Conservation (phyloP, 2,797 vertebrate species). For the Pseudomugil gertrudae region DNA sequence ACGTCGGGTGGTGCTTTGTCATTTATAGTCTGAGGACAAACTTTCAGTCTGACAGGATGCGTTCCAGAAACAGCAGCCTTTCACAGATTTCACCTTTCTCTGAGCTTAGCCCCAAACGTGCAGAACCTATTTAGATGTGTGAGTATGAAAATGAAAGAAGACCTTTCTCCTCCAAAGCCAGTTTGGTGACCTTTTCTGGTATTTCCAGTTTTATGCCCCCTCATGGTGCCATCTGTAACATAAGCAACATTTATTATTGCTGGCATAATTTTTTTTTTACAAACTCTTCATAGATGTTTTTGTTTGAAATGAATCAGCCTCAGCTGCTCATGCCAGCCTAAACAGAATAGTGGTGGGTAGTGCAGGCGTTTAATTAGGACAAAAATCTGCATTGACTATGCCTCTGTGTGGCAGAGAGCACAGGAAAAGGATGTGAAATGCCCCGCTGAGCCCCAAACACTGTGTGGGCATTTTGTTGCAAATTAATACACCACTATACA, state of each 20-base stretch:
- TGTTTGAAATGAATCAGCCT: slow-evolving; percentile 55
- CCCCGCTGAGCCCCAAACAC: slow-evolving; percentile 51
- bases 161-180: slow-evolving; percentile 48
- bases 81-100: slow-evolving; percentile 15
- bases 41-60: slow-evolving; percentile 39
- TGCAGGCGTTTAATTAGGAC: slow-evolving; percentile 64
- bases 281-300: slow-evolving; percentile 35
- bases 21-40: slow-evolving; percentile 57
- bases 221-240: slow-evolving; percentile 41
- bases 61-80: slow-evolving; percentile 30
- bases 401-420: slow-evolving; percentile 44
- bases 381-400: slow-evolving; percentile 56
- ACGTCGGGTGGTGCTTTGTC: slow-evolving; percentile 54
- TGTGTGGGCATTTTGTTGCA: slow-evolving; percentile 55
- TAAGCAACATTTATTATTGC: slow-evolving; percentile 28
- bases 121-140: slow-evolving; percentile 32
- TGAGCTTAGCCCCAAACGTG: slow-evolving; percentile 7
- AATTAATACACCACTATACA: slow-evolving; percentile 45
- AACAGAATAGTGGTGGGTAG: slow-evolving; percentile 60
- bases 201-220: slow-evolving; percentile 51
- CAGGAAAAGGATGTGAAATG: slow-evolving; percentile 59
- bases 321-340: slow-evolving; percentile 46
- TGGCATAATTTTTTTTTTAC: slow-evolving; percentile 11
- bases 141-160: slow-evolving; percentile 43
- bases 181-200: slow-evolving; percentile 68